phyloP scores from a whole-genome alignment of 2,797 vertebrate genomes.

The Zalophus californianus region DNA sequence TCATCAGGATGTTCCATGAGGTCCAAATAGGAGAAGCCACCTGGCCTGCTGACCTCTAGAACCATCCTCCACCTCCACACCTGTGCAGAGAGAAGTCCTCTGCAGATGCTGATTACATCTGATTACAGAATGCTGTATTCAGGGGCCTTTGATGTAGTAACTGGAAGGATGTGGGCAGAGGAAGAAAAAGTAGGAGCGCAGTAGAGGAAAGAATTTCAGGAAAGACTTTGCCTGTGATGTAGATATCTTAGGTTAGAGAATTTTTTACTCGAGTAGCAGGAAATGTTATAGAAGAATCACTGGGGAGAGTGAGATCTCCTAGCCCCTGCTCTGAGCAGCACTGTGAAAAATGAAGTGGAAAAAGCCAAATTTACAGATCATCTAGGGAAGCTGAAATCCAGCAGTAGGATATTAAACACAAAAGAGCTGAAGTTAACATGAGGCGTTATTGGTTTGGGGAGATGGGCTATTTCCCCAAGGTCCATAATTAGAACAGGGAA shows the following conservation, averaged over 20 bases:
- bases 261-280: conserved; percentile 61
- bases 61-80: neutral
- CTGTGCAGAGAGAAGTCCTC: neutral
- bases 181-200: neutral
- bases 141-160: neutral
- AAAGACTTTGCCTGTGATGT: conserved; percentile 34
- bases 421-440: conserved; percentile 73
- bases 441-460: conserved; percentile 78
- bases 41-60: neutral
- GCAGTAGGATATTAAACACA: conserved; percentile 71
- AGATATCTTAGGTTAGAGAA: conserved; percentile 27
- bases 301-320: conserved; percentile 49
- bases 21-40: neutral
- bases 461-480: conserved; percentile 74
- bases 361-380: conserved; percentile 64
- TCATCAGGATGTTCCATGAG: neutral
- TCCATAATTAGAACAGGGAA: conserved; percentile 80
- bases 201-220: neutral
- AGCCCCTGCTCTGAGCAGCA: neutral
- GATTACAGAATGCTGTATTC: neutral
- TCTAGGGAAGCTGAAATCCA: conserved; percentile 60
- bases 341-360: conserved; percentile 68
- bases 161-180: neutral
- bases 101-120: too few species aligned
- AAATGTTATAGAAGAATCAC: conserved; percentile 52